A percentile compares a stretch with the other conserved stretches of the same genome.
phyloP scores from a whole-genome alignment of 2,113 vertebrate genomes.

The Pomatorhinus ruficollis region DNA sequence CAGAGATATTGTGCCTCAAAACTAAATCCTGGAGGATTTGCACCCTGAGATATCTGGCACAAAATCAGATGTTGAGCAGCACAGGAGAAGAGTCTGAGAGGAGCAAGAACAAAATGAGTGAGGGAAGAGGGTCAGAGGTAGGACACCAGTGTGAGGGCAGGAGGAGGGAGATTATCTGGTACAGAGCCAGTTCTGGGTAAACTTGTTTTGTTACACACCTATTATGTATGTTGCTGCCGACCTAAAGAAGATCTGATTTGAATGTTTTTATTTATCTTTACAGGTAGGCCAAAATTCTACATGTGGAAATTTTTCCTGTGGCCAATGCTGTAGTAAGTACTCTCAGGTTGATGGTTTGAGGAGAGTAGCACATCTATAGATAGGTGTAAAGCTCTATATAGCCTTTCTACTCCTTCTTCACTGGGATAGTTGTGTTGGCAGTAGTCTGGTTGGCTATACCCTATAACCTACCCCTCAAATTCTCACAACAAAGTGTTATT shows the following conservation, averaged over 20 bases:
- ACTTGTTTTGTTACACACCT: neutral
- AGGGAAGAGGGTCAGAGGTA: neutral
- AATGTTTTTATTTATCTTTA: neutral
- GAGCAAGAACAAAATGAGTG: neutral
- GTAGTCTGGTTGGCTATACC: neutral
- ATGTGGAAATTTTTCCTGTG: neutral
- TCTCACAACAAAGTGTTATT: neutral
- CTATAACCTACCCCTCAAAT: neutral
- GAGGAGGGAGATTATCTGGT: neutral
- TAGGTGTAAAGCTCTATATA: neutral
- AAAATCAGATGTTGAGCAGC: neutral
- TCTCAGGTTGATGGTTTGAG: neutral
- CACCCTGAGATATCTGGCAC: neutral
- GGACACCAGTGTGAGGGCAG: accelerated
- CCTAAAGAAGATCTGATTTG: neutral
- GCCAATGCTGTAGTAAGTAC: neutral
- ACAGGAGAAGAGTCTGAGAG: neutral
- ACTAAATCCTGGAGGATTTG: neutral
- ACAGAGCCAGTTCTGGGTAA: neutral
- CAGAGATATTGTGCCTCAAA: neutral
- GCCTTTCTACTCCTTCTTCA: neutral
- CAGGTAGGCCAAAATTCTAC: neutral
- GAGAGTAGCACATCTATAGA: neutral
- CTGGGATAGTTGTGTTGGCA: neutral
- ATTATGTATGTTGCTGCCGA: neutral